Base-by-base conservation (phyloP, 2,113 vertebrate genomes). In the Dryoscopus gambensis region DNA sequence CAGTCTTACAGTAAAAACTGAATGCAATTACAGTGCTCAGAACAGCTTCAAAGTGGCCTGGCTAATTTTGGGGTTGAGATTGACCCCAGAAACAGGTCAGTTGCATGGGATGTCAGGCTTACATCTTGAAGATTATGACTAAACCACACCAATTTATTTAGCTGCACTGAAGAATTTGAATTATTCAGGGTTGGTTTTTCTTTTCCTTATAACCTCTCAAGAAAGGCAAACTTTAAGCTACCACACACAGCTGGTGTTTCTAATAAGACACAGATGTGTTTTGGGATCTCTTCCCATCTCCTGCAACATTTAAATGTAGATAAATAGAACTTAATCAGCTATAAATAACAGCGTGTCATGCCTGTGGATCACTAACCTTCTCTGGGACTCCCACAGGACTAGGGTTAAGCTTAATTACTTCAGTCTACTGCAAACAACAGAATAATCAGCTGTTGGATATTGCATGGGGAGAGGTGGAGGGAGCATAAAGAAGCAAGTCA, bases 281-380 rank as follows among this genome's bases (percentile, higher is more conserved):
- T 94, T 93, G 97, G 96, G 97, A 97, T 96, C 96, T 87, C 81
- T 90, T 97, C 95, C 96, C 94, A 95, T 97, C 97, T 96, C 93
- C 94, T 97, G 92, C 91, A 97, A 93, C 95, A 94, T 98, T 97
- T 97, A 96, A 97, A 96, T 97, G 93, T 95, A 96, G 97, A 98
- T 97, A 97, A 98, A 98, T 98, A 97, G 96, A 93, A 94, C 95
- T 97, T 97, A 97, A 98, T 97, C 97, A 97, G 93, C 96, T 97
- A 97, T 97, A 97, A 98, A 97, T 97, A 97, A 97, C 96, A 97
- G 88, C 76, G 0, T 87, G 95, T 96, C 95, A 89, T 96, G 96
- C 96, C 96, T 96, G 84, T 97, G 95, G 97, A 97, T 97, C 96
- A 83, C 90, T 97, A 97, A 93, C 97, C 97, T 97, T 97, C 97